phyloP scores from a whole-genome alignment of 2,888 invertebrate genomes.

The Aproaerema taeniolella region DNA sequence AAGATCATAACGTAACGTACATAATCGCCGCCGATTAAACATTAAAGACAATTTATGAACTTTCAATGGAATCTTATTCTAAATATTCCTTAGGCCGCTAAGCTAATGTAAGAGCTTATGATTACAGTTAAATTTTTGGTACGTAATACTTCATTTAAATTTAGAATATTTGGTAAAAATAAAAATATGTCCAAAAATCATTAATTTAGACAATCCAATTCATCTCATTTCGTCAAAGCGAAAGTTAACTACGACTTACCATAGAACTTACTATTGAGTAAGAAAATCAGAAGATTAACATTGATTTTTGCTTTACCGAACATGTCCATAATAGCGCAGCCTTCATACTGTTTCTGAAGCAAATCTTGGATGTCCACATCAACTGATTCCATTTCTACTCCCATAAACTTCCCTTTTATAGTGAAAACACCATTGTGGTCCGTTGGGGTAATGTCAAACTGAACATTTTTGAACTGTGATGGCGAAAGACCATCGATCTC shows the following conservation, averaged over 20 bases:
- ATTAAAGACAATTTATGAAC: too few species aligned
- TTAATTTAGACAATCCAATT: background rate
- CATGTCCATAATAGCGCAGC: conserved; percentile 85
- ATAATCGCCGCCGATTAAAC: too few species aligned
- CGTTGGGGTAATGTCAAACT: conserved; percentile 84
- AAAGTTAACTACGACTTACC: conserved; percentile 60
- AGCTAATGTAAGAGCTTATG: too few species aligned
- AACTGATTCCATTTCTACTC: conserved; percentile 84
- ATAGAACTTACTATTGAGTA: conserved; percentile 87
- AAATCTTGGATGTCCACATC: conserved; percentile 84
- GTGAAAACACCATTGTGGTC: conserved; percentile 82
- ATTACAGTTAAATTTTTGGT: conserved; percentile 18
- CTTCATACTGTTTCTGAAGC: conserved; percentile 86
- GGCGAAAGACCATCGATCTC: conserved; percentile 82
- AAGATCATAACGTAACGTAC: too few species aligned
- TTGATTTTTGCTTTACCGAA: conserved; percentile 88
- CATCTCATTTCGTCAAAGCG: background rate
- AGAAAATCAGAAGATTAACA: conserved; percentile 84
- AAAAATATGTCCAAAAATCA: background rate
- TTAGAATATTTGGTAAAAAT: conserved; percentile 11
- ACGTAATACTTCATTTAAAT: conserved; percentile 18
- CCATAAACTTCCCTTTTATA: conserved; percentile 86
- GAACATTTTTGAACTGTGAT: conserved; percentile 85
- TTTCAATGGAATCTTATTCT: too few species aligned
- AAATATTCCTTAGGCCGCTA: too few species aligned